Evolutionary conservation across 2,113 vertebrate species (phyloP).

Genomic region (Rhinopithecus roxellana): DNA sequence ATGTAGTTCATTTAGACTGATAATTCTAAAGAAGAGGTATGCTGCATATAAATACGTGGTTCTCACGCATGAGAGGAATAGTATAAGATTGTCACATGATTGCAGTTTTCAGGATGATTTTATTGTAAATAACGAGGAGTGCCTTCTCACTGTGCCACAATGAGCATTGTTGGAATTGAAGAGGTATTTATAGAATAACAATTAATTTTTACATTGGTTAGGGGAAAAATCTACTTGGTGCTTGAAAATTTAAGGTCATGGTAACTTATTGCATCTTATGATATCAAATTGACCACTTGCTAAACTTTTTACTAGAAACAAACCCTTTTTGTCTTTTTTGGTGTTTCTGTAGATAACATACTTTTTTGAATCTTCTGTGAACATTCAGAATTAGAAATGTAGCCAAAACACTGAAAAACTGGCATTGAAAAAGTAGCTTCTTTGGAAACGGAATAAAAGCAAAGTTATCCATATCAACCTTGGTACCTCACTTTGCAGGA

Average conservation of each 20-base stretch:
- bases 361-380: neutral
- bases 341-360: neutral
- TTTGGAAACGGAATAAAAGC: slow-evolving; percentile 5
- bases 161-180: slow-evolving; percentile 15
- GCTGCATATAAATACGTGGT: neutral
- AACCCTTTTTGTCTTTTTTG: neutral
- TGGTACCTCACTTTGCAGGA: neutral
- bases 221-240: neutral
- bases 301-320: slow-evolving; percentile 28
- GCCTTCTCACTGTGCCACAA: neutral
- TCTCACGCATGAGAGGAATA: neutral
- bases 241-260: neutral
- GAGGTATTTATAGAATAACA: slow-evolving; percentile 14
- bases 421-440: neutral
- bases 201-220: neutral
- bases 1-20: neutral
- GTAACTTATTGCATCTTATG: neutral
- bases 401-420: neutral
- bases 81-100: neutral
- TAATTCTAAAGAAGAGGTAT: neutral
- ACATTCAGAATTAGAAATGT: slow-evolving; percentile 9
- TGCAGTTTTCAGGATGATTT: slow-evolving; percentile 26
- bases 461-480: neutral
- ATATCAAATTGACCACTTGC: neutral
- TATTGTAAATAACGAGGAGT: neutral